Evolutionary conservation across 30 jellyfish, hydroid and myxozoan species (phyloP).

Genomic region (Aurelia sp.): DNA sequence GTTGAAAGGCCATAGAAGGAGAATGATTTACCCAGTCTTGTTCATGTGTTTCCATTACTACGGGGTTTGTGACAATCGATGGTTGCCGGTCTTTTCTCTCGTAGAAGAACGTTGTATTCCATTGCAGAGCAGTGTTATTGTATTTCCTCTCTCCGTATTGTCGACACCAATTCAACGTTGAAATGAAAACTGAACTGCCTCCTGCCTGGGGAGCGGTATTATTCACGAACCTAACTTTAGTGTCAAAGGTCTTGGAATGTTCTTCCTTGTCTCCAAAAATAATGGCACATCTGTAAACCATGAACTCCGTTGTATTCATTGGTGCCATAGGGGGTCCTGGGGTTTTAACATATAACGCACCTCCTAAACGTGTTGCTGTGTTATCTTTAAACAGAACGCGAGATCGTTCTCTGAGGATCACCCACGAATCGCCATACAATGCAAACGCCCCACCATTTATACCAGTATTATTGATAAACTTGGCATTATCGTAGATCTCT

Average conservation of each 20-base stretch:
- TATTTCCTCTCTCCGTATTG: conserved; percentile 64
- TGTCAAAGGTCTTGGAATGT: conserved; percentile 41
- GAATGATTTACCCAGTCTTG: conserved; percentile 48
- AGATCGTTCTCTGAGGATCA: conserved; percentile 32
- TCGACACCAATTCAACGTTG: conserved; percentile 79
- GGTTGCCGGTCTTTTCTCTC: conserved; percentile 38
- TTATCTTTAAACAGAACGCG: conserved; percentile 36
- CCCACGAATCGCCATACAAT: conserved; percentile 71
- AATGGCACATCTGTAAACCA: conserved; percentile 63
- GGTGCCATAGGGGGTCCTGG: conserved; percentile 87
- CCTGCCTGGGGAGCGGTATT: conserved; percentile 68
- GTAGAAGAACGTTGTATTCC: conserved; percentile 32
- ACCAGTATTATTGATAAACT: conserved; percentile 58
- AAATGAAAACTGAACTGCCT: conserved; percentile 73
- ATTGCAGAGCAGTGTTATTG: conserved; percentile 52
- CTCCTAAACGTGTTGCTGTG: conserved; percentile 77
- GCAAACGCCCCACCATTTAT: conserved; percentile 87
- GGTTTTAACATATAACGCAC: conserved; percentile 70
- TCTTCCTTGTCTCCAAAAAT: conserved; percentile 39
- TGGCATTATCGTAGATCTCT: conserved; percentile 24
- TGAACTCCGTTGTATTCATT: conserved; percentile 66
- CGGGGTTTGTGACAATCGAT: conserved; percentile 64
- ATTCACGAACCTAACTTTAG: conserved; percentile 42
- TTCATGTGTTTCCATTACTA: conserved; percentile 26
- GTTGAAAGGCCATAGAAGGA: conserved; percentile 60